Evolutionary conservation across 2,797 vertebrate genomes (phyloP), one percentile per base, ranked within the genome.

Genomic region (Sciurus vulgaris): DNA sequence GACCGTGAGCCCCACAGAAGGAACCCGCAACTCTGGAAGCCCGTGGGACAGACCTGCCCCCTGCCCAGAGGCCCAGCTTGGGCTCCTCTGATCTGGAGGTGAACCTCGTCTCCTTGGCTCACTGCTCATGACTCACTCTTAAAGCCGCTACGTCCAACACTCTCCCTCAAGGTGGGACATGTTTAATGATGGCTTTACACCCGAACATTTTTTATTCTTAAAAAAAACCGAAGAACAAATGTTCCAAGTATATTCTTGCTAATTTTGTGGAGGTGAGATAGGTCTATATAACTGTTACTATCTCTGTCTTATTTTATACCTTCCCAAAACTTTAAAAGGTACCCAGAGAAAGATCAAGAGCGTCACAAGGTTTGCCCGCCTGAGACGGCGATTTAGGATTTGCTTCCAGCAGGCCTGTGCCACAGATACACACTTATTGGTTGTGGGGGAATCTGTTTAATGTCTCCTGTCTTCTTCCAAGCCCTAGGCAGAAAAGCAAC

Each of bases 21-120:
- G 61, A 28, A 28, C 2, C 5, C 1, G 22, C n/a, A 26, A 17
- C 24, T 77, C n/a, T 0, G 20, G 14, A 24, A 5, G 20, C 12
- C 8, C 13, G 0, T 24, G 5, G 15, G 18, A 12, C 17, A 41
- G 17, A 69, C 2, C 51, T 30, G 10, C 12, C n/a, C 2, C 2
- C 51, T 24, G 13, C 12, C n/a, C 1, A n/a, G 35, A 1, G 1
- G 30, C 49, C 8, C 30, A 79, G 41, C 26, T 30, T 49, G 20
- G 26, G 47, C 2, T 59, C 47, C 41, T n/a, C 7, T 3, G 35
- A 77, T 63, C 73, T 18, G 15, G 9, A 17, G 54, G 17, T 9
- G 20, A 38, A 5, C 20, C 33, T 8, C 4, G 1, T 33, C 7
- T 11, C 76, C 33, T 47, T 44, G 24, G 30, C 41, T 22, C 35